These are phyloP conservation scores for Nephrotoma flavescens DNA, from an alignment of 2,888 invertebrate genomes.

Conservation along the genomic window DNA sequence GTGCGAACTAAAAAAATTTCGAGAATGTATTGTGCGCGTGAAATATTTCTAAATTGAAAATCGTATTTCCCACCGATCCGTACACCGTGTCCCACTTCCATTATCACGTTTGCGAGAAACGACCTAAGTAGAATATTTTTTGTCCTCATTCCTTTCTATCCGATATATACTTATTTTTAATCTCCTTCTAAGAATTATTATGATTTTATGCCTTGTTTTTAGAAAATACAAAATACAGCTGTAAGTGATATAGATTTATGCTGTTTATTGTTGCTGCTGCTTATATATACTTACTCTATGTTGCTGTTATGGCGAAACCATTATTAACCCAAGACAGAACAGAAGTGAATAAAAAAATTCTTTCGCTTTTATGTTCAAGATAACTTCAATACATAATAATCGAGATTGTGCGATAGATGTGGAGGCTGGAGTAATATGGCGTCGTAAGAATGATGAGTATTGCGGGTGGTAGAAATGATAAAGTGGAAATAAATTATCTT, in stretches of 20 bases:
- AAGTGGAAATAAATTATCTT: not conserved
- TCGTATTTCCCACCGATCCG: too few species aligned
- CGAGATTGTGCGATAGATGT: not conserved
- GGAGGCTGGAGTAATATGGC: not conserved
- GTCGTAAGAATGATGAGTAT: not conserved
- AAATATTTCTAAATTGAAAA: too few species aligned
- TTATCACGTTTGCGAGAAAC: too few species aligned
- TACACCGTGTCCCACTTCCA: too few species aligned
- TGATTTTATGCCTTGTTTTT: not conserved
- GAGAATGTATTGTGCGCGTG: too few species aligned
- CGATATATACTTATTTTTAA: not conserved
- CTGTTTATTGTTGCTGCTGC: not conserved
- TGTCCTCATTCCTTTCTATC: too few species aligned
- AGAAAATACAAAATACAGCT: not conserved
- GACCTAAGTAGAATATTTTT: too few species aligned
- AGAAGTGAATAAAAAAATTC: not conserved
- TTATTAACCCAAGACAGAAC: not conserved
- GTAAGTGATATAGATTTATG: not conserved
- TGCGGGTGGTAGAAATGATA: not conserved
- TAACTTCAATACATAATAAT: not conserved
- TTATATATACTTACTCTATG: not conserved
- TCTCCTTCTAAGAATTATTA: not conserved
- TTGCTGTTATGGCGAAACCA: not conserved
- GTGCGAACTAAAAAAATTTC: too few species aligned
- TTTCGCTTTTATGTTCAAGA: not conserved